Evolutionary conservation across 2,113 vertebrate species (phyloP), one percentile per base, ranked within the genome.

Genomic region (Varanus komodoensis): DNA sequence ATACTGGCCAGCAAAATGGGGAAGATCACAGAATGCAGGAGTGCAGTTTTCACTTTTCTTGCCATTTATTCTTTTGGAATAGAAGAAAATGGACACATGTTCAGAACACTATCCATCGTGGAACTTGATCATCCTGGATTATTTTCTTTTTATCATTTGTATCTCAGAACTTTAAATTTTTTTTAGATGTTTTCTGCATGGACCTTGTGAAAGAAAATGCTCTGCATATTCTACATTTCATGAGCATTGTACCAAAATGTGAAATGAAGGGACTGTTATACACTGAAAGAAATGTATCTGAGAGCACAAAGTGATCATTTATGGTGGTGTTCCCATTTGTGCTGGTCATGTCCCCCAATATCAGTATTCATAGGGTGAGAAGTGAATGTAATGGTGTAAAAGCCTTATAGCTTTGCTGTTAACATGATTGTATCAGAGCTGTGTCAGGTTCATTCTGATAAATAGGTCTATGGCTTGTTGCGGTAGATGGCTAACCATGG

Each of bases 151-250:
- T 95, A 85, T 97, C 97, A 98, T 97, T 97, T 96, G 96, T 97
- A 96, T 97, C 94, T 96, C 97, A 97, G 98, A 97, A 98, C 98
- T 98, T 96, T 96, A 95, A 96, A 92, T 93, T 93, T 97, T 96
- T 97, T 97, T 97, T 97, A 92, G 93, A 93, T 97, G 95, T 97
- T 96, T 97, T 98, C 98, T 98, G 98, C 98, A 98, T 96, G 96
- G 98, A 99, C 98, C 98, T 98, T 98, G 97, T 98, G 97, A 98
- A 98, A 98, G 98, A 98, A 98, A 98, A 97, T 99, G 98, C 98
- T 98, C 94, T 97, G 97, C 95, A 95, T 94, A 12, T 84, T 95
- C 96, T 98, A 98, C 98, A 98, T 97, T 98, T 97, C 97, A 97
- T 98, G 98, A 98, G 98, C 97, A 95, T 97, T 97, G 98, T 97